Evolutionary conservation across 2,888 invertebrate species (phyloP).

Genomic region (Cyaniris semiargus): DNA sequence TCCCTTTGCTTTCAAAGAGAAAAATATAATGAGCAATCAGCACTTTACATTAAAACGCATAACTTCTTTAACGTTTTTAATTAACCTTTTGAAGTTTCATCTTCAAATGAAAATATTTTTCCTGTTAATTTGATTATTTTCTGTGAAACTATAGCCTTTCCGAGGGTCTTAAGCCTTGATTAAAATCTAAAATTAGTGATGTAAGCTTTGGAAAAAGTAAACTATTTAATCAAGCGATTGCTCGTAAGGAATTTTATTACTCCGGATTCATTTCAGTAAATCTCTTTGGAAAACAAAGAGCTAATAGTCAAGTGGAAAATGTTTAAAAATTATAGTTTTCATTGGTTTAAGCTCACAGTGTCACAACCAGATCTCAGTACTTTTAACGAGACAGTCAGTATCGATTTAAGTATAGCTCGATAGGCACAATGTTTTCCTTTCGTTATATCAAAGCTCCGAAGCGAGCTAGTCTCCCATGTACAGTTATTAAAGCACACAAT

Average conservation of each 20-base stretch:
- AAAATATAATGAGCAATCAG: background rate
- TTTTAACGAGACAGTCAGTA: too few relatives aligned
- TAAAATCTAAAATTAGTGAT: background rate
- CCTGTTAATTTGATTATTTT: background rate
- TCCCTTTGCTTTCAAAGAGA: background rate
- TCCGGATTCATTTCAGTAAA: background rate
- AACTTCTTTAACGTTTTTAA: background rate
- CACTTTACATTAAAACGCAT: background rate
- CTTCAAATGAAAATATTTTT: conserved; percentile 4
- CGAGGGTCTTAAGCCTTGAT: background rate
- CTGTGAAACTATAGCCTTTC: background rate
- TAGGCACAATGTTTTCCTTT: too few relatives aligned
- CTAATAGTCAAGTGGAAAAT: background rate
- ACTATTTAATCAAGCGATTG: background rate
- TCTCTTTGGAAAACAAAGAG: background rate
- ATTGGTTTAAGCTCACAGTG: too few relatives aligned
- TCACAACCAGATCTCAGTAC: too few relatives aligned
- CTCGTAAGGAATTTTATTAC: background rate
- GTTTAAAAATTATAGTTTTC: background rate
- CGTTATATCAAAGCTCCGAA: too few relatives aligned
- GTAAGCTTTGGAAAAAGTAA: background rate
- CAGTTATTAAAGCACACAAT: background rate
- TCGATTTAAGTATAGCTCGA: too few relatives aligned
- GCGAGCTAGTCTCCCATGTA: too few relatives aligned
- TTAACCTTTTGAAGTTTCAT: background rate